Evolutionary conservation across 2,888 invertebrate species (phyloP), one percentile per base, ranked within the genome.

Genomic region (Drosophila limbata): DNA sequence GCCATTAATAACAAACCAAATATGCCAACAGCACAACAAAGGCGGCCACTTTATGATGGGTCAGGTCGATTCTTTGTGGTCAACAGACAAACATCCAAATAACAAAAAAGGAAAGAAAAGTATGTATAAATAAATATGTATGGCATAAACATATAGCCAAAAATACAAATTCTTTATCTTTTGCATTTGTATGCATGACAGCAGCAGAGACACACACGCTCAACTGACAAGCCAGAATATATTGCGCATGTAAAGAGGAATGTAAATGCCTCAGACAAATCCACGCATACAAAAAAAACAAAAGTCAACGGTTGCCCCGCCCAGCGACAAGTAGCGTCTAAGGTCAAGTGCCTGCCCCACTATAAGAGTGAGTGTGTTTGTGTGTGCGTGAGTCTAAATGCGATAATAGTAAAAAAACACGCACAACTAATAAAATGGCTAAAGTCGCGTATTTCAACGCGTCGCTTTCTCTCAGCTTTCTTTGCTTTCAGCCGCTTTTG

Each of bases 401-500:
- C 77, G 79, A 84, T 86, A 84, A 85, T 85, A 84, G 84, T 87
- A 78, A 78, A 87, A 86, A 83, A 84, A 87, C 85, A 86, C 87
- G 85, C 85, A 86, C 85, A 81, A 78, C 80, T 86, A 84, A 87
- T 86, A 86, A 87, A 86, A 84, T 78, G 85, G 80, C 85, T 78
- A 76, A 69, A 80, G 77, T 78, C 81, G 84, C 82, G 84, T 71
- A 81, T 83, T 84, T 80, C 78, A 69, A 68, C 76, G 76, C 74
- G 64, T 78, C 40, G 64, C 67, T 65, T 61, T 42, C 28, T 31
- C 42, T 45, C 37, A 21, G 19, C 60, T 62, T 71, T 61, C 40
- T 17, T 42, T 33, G 57, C 62, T 61, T 64, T 53, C 35, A 39
- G 15, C 9, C 53, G 56, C 55, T 40, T 55, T 55, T 61, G 25